Base-by-base conservation (phyloP, 2,797 vertebrate species). In the Myripristis jacobus region DNA sequence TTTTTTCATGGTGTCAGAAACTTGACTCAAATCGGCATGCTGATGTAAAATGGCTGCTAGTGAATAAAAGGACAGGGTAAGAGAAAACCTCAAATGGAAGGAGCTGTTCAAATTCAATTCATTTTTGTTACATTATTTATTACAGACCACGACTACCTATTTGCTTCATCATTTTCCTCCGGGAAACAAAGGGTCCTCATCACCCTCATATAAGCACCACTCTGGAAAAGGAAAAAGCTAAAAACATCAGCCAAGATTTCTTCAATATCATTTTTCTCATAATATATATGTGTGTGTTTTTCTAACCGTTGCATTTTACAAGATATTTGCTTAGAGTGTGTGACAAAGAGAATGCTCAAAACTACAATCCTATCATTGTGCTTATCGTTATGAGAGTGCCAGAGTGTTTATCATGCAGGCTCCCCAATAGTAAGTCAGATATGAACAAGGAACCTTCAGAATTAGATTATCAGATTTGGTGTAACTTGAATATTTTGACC, bases 161-260 rank as follows among this genome's bases (percentile, higher is more conserved):
- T 67, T 71, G 19, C 65, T 77, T 52, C 56, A n/a, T 69, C 54
- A 21, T 70, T 72, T 54, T 27, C 52, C 62, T 53, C 4, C 0
- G 19, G 47, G 36, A 64, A 63, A 62, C 51, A 59, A 46, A 67
- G 25, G 70, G 36, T 56, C 51, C 44, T 29, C 50, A 60, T 84
- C 61, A 73, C 56, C 55, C 59, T 59, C 51, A 56, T 70, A 44
- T 36, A 60, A 81, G 76, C 81, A 64, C 80, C 82, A 89, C 58
- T 91, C 86, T 91, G 86, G 84, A 85, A 88, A 87, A 78, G 31
- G 25, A 21, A 51, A 24, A 61, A 4, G 75, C 27, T 69, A 70
- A 66, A 81, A 44, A 47, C 63, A 75, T 70, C 44, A 68, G 25
- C 79, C 66, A 53, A 57, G 36, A 66, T 75, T 31, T 70, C 43